Evolutionary conservation across 1,140 invertebrate genomes (phyloP).

Genomic region (Plodia interpunctella): DNA sequence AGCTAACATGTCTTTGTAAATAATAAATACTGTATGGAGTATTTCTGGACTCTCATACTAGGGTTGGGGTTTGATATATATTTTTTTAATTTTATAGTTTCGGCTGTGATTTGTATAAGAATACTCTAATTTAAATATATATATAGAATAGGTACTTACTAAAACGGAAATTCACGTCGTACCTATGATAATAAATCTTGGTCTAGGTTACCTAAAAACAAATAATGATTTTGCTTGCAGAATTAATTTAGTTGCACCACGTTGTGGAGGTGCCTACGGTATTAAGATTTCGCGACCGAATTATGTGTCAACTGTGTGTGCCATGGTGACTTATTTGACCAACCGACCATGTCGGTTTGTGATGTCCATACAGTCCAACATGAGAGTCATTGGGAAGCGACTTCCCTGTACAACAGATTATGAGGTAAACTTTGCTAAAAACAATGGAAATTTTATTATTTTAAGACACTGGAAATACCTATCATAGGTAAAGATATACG

Average conservation of each 20-base stretch:
- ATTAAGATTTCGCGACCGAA: conserved; percentile 38
- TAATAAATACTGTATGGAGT: too few species aligned
- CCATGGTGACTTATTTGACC: conserved; percentile 32
- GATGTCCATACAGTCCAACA: conserved; percentile 79
- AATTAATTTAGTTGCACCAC: conserved; percentile 18
- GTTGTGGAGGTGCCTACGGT: conserved; percentile 42
- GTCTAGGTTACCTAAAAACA: conserved; percentile 27
- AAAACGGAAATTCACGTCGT: too few species aligned
- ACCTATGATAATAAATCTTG: too few species aligned
- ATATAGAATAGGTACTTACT: too few species aligned
- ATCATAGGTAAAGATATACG: too few species aligned
- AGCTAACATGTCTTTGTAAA: too few species aligned
- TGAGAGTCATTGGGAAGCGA: conserved; percentile 81
- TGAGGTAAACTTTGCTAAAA: conserved; percentile 66
- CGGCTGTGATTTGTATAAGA: too few species aligned
- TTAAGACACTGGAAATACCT: too few species aligned
- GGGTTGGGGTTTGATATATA: too few species aligned
- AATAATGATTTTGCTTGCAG: conserved; percentile 61
- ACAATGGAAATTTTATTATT: background rate
- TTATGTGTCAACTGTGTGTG: conserved; percentile 33
- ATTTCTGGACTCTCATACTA: too few species aligned
- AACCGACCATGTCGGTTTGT: conserved; percentile 52
- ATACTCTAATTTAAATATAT: too few species aligned
- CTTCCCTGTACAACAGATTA: conserved; percentile 77
- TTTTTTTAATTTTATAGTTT: too few species aligned